Evolutionary conservation across 1,140 invertebrate species (phyloP).

Genomic region (Agrypnia vestita): DNA sequence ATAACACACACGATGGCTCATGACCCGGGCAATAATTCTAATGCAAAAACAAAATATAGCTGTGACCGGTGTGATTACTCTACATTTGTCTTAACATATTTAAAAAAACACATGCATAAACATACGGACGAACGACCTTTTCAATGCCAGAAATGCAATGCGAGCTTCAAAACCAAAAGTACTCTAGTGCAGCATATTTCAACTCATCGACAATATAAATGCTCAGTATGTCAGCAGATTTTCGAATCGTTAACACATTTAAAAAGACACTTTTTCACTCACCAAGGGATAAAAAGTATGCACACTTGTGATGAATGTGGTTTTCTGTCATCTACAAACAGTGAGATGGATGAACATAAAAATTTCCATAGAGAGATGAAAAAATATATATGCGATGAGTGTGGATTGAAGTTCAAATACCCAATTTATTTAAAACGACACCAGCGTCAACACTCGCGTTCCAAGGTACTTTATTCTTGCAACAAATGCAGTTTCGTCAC

Average conservation of each 20-base stretch:
- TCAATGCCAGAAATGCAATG: constrained; percentile 11
- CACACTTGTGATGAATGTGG: constrained; percentile 8
- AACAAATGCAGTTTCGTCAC: constrained; percentile 19
- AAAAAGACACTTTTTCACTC: neutral
- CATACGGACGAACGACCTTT: neutral
- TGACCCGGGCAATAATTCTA: neutral
- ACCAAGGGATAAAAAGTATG: constrained; percentile 8
- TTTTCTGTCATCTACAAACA: constrained; percentile 10
- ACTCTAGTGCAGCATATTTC: neutral
- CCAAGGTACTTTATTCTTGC: neutral
- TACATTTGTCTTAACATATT: neutral
- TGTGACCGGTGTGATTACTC: neutral
- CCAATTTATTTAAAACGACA: constrained; percentile 11
- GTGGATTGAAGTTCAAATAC: constrained; percentile 11
- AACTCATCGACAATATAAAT: constrained; percentile 13
- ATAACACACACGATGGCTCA: neutral
- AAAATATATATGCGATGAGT: constrained; percentile 25
- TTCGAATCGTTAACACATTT: constrained; percentile 14
- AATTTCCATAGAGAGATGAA: neutral
- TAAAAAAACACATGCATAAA: constrained; percentile 9
- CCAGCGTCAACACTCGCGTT: neutral
- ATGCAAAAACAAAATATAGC: neutral
- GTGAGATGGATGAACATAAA: constrained; percentile 18
- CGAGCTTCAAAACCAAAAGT: constrained; percentile 5
- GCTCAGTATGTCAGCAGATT: neutral